Evolutionary conservation across 2,888 invertebrate genomes (phyloP).

Genomic region (Drosophila kokeensis): DNA sequence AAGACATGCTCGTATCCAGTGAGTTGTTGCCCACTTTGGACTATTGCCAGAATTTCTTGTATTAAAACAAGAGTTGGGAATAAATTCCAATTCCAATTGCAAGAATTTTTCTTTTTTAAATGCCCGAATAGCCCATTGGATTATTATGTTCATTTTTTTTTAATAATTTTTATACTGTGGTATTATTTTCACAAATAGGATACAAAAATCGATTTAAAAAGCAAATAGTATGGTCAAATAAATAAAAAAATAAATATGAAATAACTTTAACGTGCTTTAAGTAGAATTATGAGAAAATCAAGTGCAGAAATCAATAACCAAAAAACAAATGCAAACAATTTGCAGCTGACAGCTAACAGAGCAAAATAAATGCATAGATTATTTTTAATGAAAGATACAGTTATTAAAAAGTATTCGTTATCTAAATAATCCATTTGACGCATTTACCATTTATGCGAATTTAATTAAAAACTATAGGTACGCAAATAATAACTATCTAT

Average conservation of each 20-base stretch:
- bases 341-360: not conserved
- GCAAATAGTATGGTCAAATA: not conserved
- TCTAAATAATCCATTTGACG: slow-evolving; percentile 8
- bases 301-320: not conserved
- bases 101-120: not conserved
- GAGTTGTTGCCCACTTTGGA: slow-evolving; percentile 17
- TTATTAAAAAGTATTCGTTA: not conserved
- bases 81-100: slow-evolving; percentile 6
- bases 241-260: not conserved
- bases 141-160: not conserved
- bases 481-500: not conserved
- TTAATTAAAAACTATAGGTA: slow-evolving; percentile 40
- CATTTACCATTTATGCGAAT: slow-evolving; percentile 13
- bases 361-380: not conserved
- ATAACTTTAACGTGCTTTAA: not conserved
- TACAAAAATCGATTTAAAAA: not conserved
- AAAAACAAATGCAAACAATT: not conserved
- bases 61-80: not conserved
- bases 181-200: not conserved
- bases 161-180: not conserved
- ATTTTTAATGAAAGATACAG: not conserved
- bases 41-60: slow-evolving; percentile 16
- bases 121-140: not conserved
- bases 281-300: not conserved
- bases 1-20: slow-evolving; percentile 11